These are phyloP conservation scores for Macrosoma leucophasiata DNA, from an alignment of 2,888 invertebrate species.

Conservation along the genomic window DNA sequence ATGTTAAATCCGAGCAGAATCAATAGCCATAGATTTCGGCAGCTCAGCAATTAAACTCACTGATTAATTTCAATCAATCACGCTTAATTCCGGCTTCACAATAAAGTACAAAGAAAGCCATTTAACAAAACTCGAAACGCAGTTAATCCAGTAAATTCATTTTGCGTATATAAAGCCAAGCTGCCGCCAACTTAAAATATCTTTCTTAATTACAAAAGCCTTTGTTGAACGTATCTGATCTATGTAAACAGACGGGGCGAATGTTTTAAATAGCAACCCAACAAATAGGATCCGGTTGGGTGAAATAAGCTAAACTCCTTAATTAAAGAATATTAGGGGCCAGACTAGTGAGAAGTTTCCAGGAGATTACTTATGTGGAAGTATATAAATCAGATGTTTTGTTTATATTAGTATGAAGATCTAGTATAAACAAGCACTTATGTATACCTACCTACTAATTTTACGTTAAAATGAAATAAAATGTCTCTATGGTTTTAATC, in stretches of 20 bases:
- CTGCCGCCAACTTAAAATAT: constrained; percentile 74
- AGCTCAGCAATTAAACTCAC: constrained; percentile 6
- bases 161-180: constrained; percentile 71
- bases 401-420: too few relatives aligned
- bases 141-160: constrained; percentile 70
- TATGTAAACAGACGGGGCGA: constrained; percentile 72
- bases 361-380: too few relatives aligned
- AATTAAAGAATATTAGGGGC: constrained; percentile 51
- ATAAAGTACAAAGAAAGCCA: constrained; percentile 31
- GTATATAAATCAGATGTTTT: too few relatives aligned
- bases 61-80: constrained; percentile 11
- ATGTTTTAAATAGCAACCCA: constrained; percentile 73
- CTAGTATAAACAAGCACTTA: too few relatives aligned
- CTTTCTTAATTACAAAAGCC: constrained; percentile 76
- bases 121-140: constrained; percentile 57
- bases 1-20: too few relatives aligned
- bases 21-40: too few relatives aligned
- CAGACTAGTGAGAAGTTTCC: too few relatives aligned
- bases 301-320: constrained; percentile 64
- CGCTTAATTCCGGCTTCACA: constrained; percentile 26
- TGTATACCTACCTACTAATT: too few relatives aligned
- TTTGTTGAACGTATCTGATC: constrained; percentile 76
- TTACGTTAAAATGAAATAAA: too few relatives aligned
- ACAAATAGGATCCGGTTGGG: constrained; percentile 70
- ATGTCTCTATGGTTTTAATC: too few relatives aligned